Evolutionary conservation across 2,888 invertebrate genomes (phyloP).

Genomic region (Mythimna pallens): DNA sequence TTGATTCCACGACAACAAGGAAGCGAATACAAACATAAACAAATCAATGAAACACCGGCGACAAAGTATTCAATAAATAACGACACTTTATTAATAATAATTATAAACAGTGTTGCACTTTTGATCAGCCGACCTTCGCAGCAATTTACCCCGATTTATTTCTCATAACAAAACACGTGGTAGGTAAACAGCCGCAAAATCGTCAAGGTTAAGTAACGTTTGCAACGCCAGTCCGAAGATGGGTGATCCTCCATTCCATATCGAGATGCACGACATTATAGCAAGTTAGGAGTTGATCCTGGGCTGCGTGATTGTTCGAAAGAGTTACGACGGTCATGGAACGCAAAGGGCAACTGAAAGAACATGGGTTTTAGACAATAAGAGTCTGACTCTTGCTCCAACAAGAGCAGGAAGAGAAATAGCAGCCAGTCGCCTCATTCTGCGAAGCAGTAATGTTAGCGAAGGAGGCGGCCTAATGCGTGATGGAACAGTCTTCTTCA

Average conservation of each 20-base stretch:
- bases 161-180: slow-evolving; percentile 30
- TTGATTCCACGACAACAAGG: slow-evolving; percentile 25
- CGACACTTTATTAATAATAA: slow-evolving; percentile 28
- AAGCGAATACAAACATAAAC: slow-evolving; percentile 22
- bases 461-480: no score
- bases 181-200: neutral
- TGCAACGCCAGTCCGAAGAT: neutral
- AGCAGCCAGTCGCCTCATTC: no score
- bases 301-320: no score
- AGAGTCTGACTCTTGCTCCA: no score
- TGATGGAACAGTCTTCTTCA: no score
- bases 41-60: slow-evolving; percentile 13
- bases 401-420: no score
- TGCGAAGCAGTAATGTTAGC: no score
- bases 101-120: slow-evolving; percentile 41
- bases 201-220: neutral
- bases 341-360: no score
- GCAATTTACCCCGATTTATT: slow-evolving; percentile 38
- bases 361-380: no score
- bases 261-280: no score
- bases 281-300: no score
- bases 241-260: neutral
- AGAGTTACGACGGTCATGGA: no score
- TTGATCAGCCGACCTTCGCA: slow-evolving; percentile 34
- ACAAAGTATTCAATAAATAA: slow-evolving; percentile 42